Conservation (phyloP, 2,113 vertebrate genomes). For the Butorides virescens region DNA sequence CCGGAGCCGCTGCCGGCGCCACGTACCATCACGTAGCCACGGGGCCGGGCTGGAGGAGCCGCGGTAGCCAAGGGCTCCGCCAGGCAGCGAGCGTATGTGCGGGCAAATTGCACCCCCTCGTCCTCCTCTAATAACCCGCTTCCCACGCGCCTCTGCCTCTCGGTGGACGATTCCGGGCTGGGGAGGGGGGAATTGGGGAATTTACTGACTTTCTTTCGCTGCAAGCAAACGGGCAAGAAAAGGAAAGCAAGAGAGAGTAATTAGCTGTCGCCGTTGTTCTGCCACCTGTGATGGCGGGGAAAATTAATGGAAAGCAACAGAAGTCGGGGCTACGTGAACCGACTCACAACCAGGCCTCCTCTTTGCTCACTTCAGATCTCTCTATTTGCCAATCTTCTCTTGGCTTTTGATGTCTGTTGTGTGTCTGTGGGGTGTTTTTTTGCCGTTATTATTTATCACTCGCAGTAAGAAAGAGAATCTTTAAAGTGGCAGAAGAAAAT, state of each 20-base stretch:
- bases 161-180: background rate
- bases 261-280: conserved; percentile 41
- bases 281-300: conserved; percentile 21
- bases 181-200: background rate
- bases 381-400: conserved; percentile 50
- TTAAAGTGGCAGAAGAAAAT: conserved; percentile 61
- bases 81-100: background rate
- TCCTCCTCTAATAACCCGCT: rapidly evolving
- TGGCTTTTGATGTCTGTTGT: conserved; percentile 64
- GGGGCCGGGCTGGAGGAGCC: background rate
- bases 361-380: conserved; percentile 53
- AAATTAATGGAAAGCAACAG: conserved; percentile 62
- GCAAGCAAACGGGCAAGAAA: background rate
- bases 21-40: rapidly evolving
- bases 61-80: rapidly evolving
- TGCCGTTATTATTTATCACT: conserved; percentile 65
- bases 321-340: conserved; percentile 54
- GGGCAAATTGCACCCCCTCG: background rate
- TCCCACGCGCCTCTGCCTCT: background rate
- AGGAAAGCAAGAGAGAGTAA: conserved; percentile 23
- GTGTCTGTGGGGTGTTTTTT: conserved; percentile 50
- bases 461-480: conserved; percentile 58
- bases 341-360: conserved; percentile 56
- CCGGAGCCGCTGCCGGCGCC: background rate
- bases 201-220: background rate